phyloP scores from a whole-genome alignment of 2,888 invertebrate genomes.

The Gnatocerus cornutus region DNA sequence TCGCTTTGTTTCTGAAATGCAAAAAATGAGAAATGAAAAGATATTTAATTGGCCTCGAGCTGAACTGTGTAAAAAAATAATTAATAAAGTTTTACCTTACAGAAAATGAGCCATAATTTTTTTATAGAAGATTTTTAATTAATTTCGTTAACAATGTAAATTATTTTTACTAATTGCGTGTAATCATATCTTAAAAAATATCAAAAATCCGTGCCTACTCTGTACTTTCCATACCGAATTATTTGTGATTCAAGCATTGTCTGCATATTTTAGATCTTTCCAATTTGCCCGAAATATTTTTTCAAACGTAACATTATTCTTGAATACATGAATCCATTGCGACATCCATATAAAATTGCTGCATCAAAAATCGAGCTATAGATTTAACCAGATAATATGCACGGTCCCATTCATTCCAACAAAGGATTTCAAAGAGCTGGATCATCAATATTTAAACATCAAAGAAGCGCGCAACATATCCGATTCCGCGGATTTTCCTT shows the following conservation, averaged over 20 bases:
- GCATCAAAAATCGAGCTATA: slow-evolving; percentile 16
- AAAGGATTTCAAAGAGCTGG: slow-evolving; percentile 54
- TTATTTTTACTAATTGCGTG: neutral
- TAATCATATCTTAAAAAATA: neutral
- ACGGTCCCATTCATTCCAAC: slow-evolving; percentile 46
- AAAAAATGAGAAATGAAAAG: slow-evolving; percentile 8
- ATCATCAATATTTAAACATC: slow-evolving; percentile 56
- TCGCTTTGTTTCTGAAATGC: neutral
- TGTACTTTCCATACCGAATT: too few relatives aligned
- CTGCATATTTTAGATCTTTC: too few relatives aligned
- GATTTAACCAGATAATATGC: slow-evolving; percentile 38
- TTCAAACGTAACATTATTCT: too few relatives aligned
- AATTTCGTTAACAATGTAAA: neutral
- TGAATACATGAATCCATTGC: neutral
- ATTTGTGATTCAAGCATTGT: neutral
- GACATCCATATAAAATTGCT: slow-evolving; percentile 13
- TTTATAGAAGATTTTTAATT: slow-evolving; percentile 9
- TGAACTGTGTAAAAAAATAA: neutral
- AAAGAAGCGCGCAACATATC: slow-evolving; percentile 54
- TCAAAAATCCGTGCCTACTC: too few relatives aligned
- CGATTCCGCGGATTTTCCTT: slow-evolving; percentile 53
- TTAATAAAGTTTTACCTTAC: slow-evolving; percentile 1
- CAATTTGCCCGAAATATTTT: too few relatives aligned
- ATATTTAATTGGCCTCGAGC: neutral
- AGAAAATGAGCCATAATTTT: neutral